Evolutionary conservation across 1,140 invertebrate genomes (phyloP).

Genomic region (Megalopta genalis): DNA sequence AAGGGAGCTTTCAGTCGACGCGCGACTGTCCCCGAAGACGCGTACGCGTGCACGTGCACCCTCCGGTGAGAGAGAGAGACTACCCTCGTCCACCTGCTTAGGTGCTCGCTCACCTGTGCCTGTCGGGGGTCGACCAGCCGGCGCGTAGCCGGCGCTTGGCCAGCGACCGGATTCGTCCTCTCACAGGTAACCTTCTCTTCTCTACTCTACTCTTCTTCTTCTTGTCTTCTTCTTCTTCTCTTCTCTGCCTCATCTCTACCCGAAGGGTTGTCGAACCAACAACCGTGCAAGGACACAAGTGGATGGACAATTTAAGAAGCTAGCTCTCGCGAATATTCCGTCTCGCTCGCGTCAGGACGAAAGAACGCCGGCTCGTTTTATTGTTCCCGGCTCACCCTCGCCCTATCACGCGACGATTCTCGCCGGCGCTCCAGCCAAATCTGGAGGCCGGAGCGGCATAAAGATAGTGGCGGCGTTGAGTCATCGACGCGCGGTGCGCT

Average conservation of each 20-base stretch:
- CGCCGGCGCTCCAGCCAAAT: constrained; percentile 27
- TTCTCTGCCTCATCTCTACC: no score
- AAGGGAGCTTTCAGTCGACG: constrained; percentile 69
- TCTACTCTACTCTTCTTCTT: no score
- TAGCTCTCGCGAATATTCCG: no score
- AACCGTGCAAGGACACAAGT: neutral
- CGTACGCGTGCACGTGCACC: constrained; percentile 36
- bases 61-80: neutral
- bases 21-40: constrained; percentile 54
- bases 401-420: constrained; percentile 51
- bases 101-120: neutral
- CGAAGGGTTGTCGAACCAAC: no score
- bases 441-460: constrained; percentile 18
- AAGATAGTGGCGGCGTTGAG: constrained; percentile 30
- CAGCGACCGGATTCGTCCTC: constrained; percentile 25
- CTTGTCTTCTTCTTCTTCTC: no score
- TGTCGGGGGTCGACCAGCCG: neutral
- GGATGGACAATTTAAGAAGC: constrained; percentile 10
- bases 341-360: neutral
- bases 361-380: constrained; percentile 30
- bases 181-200: constrained; percentile 18
- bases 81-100: neutral
- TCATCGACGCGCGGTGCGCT: constrained; percentile 10
- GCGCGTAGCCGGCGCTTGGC: neutral
- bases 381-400: constrained; percentile 39